Evolutionary conservation across 2,113 vertebrate species (phyloP).

Genomic region (Heloderma charlesbogerti): DNA sequence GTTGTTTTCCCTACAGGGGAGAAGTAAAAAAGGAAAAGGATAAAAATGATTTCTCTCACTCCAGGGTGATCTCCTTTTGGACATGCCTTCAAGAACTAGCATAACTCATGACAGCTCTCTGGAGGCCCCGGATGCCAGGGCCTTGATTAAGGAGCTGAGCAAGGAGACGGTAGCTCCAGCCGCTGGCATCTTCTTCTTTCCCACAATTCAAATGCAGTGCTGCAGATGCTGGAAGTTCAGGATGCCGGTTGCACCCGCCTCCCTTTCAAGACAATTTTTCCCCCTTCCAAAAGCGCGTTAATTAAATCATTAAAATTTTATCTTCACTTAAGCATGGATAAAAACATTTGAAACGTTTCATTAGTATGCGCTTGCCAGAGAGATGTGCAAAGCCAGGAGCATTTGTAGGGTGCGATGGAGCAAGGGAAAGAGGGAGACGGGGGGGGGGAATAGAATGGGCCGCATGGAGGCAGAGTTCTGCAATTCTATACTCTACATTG

Average conservation of each 20-base stretch:
- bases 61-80: fast-evolving
- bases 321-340: slow-evolving; percentile 79
- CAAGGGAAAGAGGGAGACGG: not conserved
- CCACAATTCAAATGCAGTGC: slow-evolving; percentile 21
- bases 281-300: slow-evolving; percentile 67
- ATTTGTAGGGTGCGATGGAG: slow-evolving; percentile 46
- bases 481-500: not conserved
- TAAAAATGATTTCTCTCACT: not conserved
- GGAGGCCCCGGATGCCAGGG: no score
- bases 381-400: slow-evolving; percentile 52
- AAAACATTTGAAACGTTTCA: slow-evolving; percentile 79
- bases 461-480: not conserved
- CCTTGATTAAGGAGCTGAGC: not conserved
- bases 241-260: slow-evolving; percentile 23
- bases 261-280: slow-evolving; percentile 59
- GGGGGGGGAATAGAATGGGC: not conserved
- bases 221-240: slow-evolving; percentile 49
- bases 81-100: not conserved
- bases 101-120: not conserved
- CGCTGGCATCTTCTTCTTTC: slow-evolving; percentile 10
- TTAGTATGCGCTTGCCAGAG: slow-evolving; percentile 71
- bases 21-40: not conserved
- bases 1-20: not conserved
- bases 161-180: not conserved
- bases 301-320: slow-evolving; percentile 86